Percentiles rank a stretch among this genome's conserved stretches.
Evolutionary conservation across 2,888 invertebrate species (phyloP).

Genomic region (Philopedon plagiatum): DNA sequence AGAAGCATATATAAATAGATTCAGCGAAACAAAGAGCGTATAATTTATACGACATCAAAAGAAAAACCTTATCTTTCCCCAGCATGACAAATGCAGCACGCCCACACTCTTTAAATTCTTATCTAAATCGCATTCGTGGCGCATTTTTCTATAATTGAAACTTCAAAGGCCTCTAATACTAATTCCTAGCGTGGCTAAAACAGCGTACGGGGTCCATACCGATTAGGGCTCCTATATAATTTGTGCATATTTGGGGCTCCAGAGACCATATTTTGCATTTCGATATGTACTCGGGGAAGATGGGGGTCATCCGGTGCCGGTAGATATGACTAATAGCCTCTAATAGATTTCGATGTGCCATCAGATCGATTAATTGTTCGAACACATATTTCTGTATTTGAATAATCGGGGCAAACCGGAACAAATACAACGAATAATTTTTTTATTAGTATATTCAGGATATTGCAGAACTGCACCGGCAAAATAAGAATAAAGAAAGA

Average conservation of each 20-base stretch:
- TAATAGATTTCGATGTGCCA: slow-evolving; percentile 23
- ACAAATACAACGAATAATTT: too few species aligned
- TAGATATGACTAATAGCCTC: slow-evolving; percentile 30
- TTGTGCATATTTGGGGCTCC: slow-evolving; percentile 46
- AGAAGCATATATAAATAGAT: background rate
- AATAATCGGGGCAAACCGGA: too few species aligned
- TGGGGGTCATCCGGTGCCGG: slow-evolving; percentile 29
- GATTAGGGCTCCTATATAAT: slow-evolving; percentile 41
- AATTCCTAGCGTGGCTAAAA: slow-evolving; percentile 36
- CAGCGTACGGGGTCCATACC: slow-evolving; percentile 38
- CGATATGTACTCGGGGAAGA: slow-evolving; percentile 28
- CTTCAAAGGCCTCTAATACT: slow-evolving; percentile 42
- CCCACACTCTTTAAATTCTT: slow-evolving; percentile 35
- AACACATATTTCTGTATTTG: too few species aligned
- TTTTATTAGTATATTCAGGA: too few species aligned
- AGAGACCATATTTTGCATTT: slow-evolving; percentile 47
- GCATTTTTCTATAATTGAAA: slow-evolving; percentile 46
- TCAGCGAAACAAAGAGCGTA: background rate
- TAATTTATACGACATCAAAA: slow-evolving; percentile 12
- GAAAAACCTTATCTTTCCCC: slow-evolving; percentile 13
- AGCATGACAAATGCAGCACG: slow-evolving; percentile 35
- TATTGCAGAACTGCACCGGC: too few species aligned
- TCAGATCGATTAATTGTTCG: background rate
- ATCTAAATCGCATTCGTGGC: slow-evolving; percentile 40
- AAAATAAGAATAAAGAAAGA: too few species aligned